Evolutionary conservation across 2,113 vertebrate genomes (phyloP).

Genomic region (Atrichornis clamosus): DNA sequence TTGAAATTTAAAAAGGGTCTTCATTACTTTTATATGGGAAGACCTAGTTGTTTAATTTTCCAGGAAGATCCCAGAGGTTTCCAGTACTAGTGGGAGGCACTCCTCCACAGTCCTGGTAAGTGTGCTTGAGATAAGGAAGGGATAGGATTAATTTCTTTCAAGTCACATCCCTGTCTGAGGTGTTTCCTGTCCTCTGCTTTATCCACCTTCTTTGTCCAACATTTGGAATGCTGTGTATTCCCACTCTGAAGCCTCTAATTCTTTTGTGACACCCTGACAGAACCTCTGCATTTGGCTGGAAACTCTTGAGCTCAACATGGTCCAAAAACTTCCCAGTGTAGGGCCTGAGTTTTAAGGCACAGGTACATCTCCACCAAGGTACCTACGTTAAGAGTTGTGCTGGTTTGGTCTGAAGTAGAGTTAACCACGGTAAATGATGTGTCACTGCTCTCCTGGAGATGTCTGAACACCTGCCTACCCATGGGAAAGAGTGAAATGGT

Average conservation of each 20-base stretch:
- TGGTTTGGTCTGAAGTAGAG: background rate
- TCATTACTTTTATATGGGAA: background rate
- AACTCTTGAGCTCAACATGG: fast-evolving
- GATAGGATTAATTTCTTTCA: background rate
- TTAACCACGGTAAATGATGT: background rate
- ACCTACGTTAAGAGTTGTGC: background rate
- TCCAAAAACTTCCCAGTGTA: background rate
- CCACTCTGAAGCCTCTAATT: background rate
- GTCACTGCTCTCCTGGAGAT: background rate
- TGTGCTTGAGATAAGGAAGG: background rate
- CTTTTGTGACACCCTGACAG: background rate
- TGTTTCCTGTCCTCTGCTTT: background rate
- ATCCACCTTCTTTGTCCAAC: background rate
- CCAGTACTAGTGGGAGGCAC: background rate
- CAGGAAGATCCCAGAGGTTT: background rate
- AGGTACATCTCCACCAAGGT: background rate
- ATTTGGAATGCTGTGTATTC: background rate
- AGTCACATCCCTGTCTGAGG: background rate
- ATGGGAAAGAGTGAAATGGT: background rate
- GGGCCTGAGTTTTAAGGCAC: background rate
- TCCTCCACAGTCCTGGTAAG: background rate
- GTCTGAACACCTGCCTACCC: background rate
- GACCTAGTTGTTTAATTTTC: background rate
- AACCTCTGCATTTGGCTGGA: background rate
- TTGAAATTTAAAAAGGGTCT: background rate